Evolutionary conservation across 2,888 invertebrate genomes (phyloP).

Genomic region (Helicoverpa assulta): DNA sequence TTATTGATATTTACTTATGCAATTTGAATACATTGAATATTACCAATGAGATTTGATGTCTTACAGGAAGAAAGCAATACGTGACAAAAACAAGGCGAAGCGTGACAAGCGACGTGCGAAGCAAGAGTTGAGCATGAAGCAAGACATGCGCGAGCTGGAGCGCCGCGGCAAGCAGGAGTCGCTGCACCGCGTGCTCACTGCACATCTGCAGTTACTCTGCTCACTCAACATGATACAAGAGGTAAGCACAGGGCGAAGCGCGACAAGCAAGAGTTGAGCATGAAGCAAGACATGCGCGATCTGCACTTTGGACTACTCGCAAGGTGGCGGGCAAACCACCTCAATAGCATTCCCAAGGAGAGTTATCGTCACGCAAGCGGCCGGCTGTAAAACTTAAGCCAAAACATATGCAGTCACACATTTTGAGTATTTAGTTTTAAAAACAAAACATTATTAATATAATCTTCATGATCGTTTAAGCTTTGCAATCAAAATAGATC

Average conservation of each 20-base stretch:
- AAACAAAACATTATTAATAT: too few species aligned
- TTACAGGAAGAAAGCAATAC: constrained; percentile 76
- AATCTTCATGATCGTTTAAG: too few species aligned
- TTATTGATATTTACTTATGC: not conserved
- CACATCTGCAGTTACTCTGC: constrained; percentile 93
- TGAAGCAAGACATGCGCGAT: too few species aligned
- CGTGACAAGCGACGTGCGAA: constrained; percentile 78
- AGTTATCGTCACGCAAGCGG: too few species aligned
- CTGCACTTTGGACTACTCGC: not conserved
- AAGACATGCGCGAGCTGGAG: constrained; percentile 80
- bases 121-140: constrained; percentile 83
- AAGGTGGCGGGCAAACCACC: not conserved
- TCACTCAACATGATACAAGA: constrained; percentile 89
- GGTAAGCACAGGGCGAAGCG: constrained; percentile 64
- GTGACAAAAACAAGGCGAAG: constrained; percentile 77
- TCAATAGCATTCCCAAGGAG: too few species aligned
- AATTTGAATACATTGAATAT: not conserved
- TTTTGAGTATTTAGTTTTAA: not conserved
- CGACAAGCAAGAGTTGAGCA: too few species aligned
- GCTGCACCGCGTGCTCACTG: constrained; percentile 90
- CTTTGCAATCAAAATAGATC: not conserved
- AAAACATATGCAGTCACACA: not conserved
- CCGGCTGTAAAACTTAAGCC: not conserved
- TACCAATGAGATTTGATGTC: not conserved
- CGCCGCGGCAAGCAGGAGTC: constrained; percentile 87